Evolutionary conservation across 2,888 invertebrate species (phyloP).

Genomic region (Xanthia togata): DNA sequence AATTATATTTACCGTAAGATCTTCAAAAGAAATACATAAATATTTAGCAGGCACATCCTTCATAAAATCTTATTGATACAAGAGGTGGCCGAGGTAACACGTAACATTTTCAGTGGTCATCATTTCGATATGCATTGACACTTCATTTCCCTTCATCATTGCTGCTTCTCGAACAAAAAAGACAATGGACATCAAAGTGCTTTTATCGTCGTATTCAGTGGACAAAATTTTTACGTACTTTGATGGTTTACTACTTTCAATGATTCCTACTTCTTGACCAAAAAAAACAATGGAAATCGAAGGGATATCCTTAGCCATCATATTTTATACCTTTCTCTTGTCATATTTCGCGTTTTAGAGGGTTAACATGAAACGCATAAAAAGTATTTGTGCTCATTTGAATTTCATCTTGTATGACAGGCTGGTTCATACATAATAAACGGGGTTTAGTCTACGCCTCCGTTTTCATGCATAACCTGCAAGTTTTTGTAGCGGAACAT

Average conservation of each 20-base stretch:
- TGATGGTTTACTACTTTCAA: background rate
- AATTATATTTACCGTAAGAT: conserved; percentile 32
- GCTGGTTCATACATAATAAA: conserved; percentile 85
- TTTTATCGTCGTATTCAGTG: background rate
- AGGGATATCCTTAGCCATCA: background rate
- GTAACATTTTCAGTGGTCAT: conserved; percentile 28
- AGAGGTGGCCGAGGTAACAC: conserved; percentile 24
- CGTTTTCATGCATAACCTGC: conserved; percentile 36
- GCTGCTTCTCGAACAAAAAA: conserved; percentile 8
- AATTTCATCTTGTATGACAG: conserved; percentile 83
- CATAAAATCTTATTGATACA: conserved; percentile 50
- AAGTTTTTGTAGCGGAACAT: conserved; percentile 45
- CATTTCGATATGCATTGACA: conserved; percentile 8
- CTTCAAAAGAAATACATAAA: conserved; percentile 54
- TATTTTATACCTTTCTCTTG: conserved; percentile 25
- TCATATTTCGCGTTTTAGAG: conserved; percentile 65
- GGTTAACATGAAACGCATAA: conserved; percentile 83
- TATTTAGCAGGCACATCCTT: conserved; percentile 45
- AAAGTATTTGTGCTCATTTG: conserved; percentile 85
- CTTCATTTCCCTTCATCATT: background rate
- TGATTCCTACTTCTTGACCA: background rate
- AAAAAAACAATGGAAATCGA: conserved; percentile 11
- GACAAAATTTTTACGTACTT: background rate
- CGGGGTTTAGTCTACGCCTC: conserved; percentile 52
- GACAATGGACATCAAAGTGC: background rate